Evolutionary conservation across 2,113 vertebrate genomes (phyloP).

Genomic region (Eurypyga helias): DNA sequence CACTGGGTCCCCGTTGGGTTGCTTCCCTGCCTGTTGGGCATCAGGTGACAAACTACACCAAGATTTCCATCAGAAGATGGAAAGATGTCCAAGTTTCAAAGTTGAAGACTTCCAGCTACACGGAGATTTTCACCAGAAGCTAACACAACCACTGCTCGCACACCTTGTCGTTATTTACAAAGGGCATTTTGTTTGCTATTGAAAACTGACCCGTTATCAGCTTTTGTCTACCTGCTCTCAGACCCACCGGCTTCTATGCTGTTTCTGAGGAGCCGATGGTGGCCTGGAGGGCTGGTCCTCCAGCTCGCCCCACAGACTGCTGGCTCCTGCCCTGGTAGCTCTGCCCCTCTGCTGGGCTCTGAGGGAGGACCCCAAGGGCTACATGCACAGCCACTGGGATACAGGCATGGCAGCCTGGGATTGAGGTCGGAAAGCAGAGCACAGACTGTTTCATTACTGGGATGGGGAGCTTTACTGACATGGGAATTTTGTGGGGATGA

Average conservation of each 20-base stretch:
- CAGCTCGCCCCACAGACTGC: neutral
- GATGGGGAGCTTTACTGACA: neutral
- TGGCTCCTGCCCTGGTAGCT: neutral
- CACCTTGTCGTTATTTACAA: neutral
- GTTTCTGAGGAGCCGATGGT: neutral
- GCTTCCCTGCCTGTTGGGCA: neutral
- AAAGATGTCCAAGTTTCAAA: no score
- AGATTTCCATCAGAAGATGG: neutral
- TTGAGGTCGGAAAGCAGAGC: neutral
- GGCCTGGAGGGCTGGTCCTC: neutral
- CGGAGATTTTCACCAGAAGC: neutral
- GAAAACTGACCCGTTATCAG: neutral
- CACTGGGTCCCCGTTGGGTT: neutral
- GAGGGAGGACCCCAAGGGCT: neutral
- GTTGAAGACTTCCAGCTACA: neutral
- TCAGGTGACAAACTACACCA: neutral
- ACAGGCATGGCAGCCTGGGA: neutral
- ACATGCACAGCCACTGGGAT: neutral
- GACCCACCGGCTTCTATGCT: neutral
- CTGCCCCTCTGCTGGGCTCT: accelerated
- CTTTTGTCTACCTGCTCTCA: neutral
- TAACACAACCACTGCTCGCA: neutral
- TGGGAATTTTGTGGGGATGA: neutral
- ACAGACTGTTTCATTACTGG: neutral
- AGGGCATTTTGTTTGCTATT: accelerated